Evolutionary conservation across 2,888 invertebrate species (phyloP).

Genomic region (Ormyrus rosae): DNA sequence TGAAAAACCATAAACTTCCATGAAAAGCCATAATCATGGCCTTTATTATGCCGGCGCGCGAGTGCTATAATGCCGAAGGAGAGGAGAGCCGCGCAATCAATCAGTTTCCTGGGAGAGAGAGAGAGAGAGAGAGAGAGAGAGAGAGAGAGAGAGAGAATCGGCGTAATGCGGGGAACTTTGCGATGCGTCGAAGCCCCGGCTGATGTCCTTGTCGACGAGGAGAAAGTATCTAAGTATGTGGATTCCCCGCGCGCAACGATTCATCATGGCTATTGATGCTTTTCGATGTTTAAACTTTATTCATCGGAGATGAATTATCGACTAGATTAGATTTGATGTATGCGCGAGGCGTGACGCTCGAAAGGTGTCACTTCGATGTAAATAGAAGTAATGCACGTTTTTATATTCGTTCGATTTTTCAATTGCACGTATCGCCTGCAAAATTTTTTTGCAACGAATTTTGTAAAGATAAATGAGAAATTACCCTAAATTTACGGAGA

Average conservation of each 20-base stretch:
- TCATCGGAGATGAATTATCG: conserved; percentile 23
- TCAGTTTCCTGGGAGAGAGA: conserved; percentile 67
- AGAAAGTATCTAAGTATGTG: conserved; percentile 2
- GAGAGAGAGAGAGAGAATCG: not conserved
- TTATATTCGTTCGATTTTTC: no score
- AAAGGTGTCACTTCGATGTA: no score
- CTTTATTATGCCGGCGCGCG: conserved; percentile 55
- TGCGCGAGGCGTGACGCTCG: not conserved
- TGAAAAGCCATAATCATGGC: conserved; percentile 56
- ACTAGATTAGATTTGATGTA: not conserved
- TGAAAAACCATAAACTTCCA: conserved; percentile 41
- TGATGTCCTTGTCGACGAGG: not conserved
- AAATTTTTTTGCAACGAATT: no score
- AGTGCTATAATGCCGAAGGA: conserved; percentile 25
- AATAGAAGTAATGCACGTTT: no score
- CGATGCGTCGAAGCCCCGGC: not conserved
- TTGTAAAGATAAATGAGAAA: no score
- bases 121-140: not conserved
- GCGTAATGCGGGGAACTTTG: conserved; percentile 28
- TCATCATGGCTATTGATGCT: conserved; percentile 45
- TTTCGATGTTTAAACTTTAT: conserved; percentile 21
- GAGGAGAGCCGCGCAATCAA: conserved; percentile 66
- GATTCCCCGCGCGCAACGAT: conserved; percentile 49
- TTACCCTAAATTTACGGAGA: no score
- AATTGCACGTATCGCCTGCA: no score